Base-by-base conservation (phyloP, 2,888 invertebrate genomes). In the Pyrgus malvae region DNA sequence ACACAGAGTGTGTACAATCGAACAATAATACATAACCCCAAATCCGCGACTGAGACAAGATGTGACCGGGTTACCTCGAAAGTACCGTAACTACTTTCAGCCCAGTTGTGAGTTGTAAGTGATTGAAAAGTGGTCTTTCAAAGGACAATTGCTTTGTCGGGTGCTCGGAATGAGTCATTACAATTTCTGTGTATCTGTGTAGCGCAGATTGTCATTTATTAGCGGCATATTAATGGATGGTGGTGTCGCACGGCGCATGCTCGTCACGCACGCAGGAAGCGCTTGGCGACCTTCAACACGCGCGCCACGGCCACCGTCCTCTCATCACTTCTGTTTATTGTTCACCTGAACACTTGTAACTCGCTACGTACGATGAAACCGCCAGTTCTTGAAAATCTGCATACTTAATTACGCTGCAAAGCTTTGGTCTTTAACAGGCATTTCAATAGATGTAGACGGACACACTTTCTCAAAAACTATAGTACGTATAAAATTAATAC, bases 221-320 rank as follows among this genome's bases (percentile, higher is more conserved):
- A 44, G 37, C 41, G 48, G 44, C 55, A 60, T 62, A 60, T 60
- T 59, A 60, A 17, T 44, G 48, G 14, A 17, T 53, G 54, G 23
- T 17, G 41, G 57, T 53, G 54, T 48, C 42, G 46, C 48, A 33
- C 54, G 33, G 56, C 68, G 77, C 77, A 89, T 88, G 84, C 89
- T 65, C 72, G 77, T 83, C 90, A 89, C 89, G 90, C 81, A 82
- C 84, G 80, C 88, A 88, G 89, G 90, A 89, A 89, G 84, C 81
- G 76, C 64, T 61, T 66, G 63, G 50, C 79, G 87, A 72, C 89
- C 89, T 89, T 88, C 88, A 72, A 58, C 76, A 76, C 73, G 77
- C 82, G 75, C 79, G 73, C 80, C 88, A 85, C 72, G 88, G 87
- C 77, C 88, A 65, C 76, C 68, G 69, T 70, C 70, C 74, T 70